phyloP scores from a whole-genome alignment of 2,888 invertebrate genomes.

The Panopea generosa region DNA sequence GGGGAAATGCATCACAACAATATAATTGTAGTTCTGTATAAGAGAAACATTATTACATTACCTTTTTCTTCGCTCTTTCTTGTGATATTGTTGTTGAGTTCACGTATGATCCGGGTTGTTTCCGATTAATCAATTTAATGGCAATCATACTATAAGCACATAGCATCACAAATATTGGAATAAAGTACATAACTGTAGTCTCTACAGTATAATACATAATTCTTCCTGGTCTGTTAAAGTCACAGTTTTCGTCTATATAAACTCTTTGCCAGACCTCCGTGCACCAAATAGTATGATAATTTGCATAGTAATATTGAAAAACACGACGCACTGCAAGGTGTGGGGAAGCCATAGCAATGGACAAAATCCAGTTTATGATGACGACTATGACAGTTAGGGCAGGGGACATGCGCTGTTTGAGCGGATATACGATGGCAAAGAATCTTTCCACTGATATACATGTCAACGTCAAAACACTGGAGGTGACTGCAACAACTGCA shows the following conservation, averaged over 20 bases:
- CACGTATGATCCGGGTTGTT: conserved; percentile 66
- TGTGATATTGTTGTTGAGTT: conserved; percentile 56
- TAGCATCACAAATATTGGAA: conserved; percentile 78
- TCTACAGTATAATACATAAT: conserved; percentile 74
- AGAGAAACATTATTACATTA: no score
- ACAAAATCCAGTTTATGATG: conserved; percentile 68
- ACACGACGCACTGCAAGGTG: conserved; percentile 69
- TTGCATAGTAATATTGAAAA: conserved; percentile 66
- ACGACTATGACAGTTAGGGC: conserved; percentile 58
- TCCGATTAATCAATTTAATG: conserved; percentile 66
- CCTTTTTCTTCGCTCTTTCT: conserved; percentile 74
- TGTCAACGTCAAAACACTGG: conserved; percentile 78
- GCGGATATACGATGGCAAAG: conserved; percentile 79
- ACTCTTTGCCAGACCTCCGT: conserved; percentile 75
- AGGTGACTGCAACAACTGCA: conserved; percentile 76
- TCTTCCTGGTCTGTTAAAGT: conserved; percentile 50
- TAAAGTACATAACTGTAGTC: conserved; percentile 77
- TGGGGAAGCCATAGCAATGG: conserved; percentile 72
- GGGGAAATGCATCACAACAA: no score
- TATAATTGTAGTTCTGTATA: no score
- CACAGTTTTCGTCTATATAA: conserved; percentile 58
- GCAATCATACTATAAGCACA: conserved; percentile 74
- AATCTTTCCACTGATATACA: conserved; percentile 80
- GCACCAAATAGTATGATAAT: conserved; percentile 77
- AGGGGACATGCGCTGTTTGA: conserved; percentile 69